Evolutionary conservation across 2,113 vertebrate genomes (phyloP).

Genomic region (Rhinolophus sinicus): DNA sequence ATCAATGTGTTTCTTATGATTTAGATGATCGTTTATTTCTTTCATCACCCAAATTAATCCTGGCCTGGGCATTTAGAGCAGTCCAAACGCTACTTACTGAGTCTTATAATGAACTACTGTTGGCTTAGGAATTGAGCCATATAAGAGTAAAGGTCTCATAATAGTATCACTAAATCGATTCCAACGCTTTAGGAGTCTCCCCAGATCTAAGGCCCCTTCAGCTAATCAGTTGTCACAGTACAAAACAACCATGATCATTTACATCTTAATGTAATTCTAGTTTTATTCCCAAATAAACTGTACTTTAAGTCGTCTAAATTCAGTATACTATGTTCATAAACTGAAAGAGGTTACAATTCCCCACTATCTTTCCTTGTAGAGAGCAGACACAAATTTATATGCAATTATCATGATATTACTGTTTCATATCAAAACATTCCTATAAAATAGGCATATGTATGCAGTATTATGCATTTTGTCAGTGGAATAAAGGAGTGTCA

Average conservation of each 20-base stretch:
- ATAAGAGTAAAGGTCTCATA: neutral
- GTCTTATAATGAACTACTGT: neutral
- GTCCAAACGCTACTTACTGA: neutral
- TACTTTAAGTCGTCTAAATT: neutral
- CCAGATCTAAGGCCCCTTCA: neutral
- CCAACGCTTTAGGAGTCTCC: neutral
- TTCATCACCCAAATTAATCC: conserved; percentile 17
- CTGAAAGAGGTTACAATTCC: neutral
- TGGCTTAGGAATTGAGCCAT: neutral
- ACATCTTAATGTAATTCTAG: neutral
- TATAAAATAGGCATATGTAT: neutral
- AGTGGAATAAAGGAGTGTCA: neutral
- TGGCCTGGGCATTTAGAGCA: neutral
- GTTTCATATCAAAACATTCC: neutral
- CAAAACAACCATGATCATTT: neutral
- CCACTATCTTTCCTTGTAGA: neutral
- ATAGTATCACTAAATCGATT: neutral
- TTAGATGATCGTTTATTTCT: conserved; percentile 55
- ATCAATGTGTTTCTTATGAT: conserved; percentile 55
- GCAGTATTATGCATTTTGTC: neutral
- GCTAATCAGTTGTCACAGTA: neutral
- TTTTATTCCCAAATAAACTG: neutral
- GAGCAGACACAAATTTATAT: neutral
- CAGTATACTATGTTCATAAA: neutral
- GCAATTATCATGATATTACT: neutral